phyloP scores from a whole-genome alignment of 2,888 invertebrate species.

The Melipona bicolor region DNA sequence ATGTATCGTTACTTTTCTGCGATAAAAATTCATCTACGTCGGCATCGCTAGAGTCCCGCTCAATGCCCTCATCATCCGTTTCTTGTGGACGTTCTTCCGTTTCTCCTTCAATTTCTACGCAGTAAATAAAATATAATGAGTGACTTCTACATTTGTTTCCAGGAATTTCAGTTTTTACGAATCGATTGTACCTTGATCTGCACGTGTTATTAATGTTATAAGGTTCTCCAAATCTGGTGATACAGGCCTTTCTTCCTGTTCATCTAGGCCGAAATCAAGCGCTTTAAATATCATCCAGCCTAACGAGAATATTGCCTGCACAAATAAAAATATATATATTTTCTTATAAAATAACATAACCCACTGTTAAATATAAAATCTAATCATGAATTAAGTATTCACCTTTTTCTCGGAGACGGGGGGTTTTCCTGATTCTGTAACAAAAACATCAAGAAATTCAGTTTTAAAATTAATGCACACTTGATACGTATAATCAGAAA shows the following conservation, averaged over 20 bases:
- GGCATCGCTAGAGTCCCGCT: conserved; percentile 92
- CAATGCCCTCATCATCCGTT: conserved; percentile 95
- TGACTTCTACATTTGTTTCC: background rate
- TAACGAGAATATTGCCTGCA: conserved; percentile 91
- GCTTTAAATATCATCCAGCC: conserved; percentile 95
- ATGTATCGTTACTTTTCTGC: conserved; percentile 67
- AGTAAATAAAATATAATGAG: background rate
- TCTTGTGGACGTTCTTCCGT: conserved; percentile 86
- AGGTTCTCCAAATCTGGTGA: conserved; percentile 94
- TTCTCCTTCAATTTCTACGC: conserved; percentile 74
- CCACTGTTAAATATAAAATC: too few species aligned
- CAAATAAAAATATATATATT: background rate
- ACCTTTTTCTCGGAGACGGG: conserved; percentile 73
- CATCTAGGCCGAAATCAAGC: conserved; percentile 94
- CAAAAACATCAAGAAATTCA: background rate
- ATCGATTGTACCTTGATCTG: conserved; percentile 85
- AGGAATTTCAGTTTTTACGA: background rate
- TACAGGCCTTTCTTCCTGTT: conserved; percentile 94
- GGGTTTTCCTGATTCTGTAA: conserved; percentile 63
- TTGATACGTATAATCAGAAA: background rate
- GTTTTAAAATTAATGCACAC: background rate
- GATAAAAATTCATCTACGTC: conserved; percentile 79
- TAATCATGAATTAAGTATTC: background rate
- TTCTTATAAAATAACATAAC: background rate
- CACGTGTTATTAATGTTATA: conserved; percentile 93